Evolutionary conservation across 2,888 invertebrate genomes (phyloP).

Genomic region (Plebejus anna): DNA sequence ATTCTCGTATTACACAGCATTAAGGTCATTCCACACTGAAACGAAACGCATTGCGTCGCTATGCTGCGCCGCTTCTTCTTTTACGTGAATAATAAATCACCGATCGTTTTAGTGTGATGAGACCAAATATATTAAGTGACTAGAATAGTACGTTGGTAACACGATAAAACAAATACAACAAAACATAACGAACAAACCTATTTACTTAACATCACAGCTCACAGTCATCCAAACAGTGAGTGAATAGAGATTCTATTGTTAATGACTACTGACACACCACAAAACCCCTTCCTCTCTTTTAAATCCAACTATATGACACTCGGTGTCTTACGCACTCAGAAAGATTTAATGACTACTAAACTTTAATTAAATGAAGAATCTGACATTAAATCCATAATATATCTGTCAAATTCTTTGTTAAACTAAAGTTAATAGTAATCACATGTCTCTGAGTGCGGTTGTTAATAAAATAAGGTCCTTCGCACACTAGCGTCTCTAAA

Average conservation of each 20-base stretch:
- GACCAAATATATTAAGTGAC: constrained; percentile 37
- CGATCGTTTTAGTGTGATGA: background rate
- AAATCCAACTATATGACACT: constrained; percentile 56
- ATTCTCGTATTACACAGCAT: background rate
- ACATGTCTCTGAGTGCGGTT: background rate
- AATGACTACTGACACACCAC: constrained; percentile 49
- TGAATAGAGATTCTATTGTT: constrained; percentile 59
- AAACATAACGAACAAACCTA: constrained; percentile 51
- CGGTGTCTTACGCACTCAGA: constrained; percentile 41
- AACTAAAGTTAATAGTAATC: background rate
- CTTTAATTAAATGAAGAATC: background rate
- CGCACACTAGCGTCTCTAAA: constrained; percentile 6
- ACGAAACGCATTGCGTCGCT: background rate
- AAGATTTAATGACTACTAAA: background rate
- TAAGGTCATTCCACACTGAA: background rate
- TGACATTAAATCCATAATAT: background rate
- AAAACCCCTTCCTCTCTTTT: constrained; percentile 51
- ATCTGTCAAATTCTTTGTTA: background rate
- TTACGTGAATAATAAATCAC: no score
- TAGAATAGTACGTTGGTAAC: constrained; percentile 20
- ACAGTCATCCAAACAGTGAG: constrained; percentile 70
- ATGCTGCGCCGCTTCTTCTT: no score
- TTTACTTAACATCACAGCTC: constrained; percentile 69
- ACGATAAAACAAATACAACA: constrained; percentile 36
- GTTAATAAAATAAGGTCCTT: background rate